phyloP scores from a whole-genome alignment of 1,140 invertebrate genomes.

The Gryon sp. region DNA sequence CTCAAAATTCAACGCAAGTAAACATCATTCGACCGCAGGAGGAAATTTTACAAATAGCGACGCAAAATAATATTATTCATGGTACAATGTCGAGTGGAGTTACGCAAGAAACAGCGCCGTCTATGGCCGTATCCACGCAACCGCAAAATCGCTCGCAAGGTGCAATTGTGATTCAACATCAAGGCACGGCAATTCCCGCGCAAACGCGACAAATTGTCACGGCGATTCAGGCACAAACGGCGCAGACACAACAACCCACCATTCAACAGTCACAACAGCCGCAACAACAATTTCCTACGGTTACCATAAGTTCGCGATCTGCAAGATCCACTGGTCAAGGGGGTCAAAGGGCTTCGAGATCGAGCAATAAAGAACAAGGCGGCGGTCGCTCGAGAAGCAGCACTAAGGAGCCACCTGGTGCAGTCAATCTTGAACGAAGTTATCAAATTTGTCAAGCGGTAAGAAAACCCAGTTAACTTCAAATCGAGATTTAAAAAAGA shows the following conservation, averaged over 20 bases:
- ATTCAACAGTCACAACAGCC: constrained; percentile 45
- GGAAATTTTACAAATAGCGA: constrained; percentile 68
- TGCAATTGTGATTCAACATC: constrained; percentile 74
- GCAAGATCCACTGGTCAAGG: constrained; percentile 78
- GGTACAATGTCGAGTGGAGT: constrained; percentile 51
- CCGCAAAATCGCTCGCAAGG: constrained; percentile 67
- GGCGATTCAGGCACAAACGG: constrained; percentile 67
- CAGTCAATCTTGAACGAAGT: constrained; percentile 94
- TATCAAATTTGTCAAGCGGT: constrained; percentile 98
- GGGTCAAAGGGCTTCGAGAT: constrained; percentile 76
- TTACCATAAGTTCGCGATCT: constrained; percentile 79
- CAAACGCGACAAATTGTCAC: constrained; percentile 73
- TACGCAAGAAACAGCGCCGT: constrained; percentile 54
- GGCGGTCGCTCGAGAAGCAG: constrained; percentile 79
- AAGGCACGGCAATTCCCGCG: constrained; percentile 43
- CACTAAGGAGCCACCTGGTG: constrained; percentile 89
- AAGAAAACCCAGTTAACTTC: no score
- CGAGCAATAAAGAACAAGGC: constrained; percentile 73
- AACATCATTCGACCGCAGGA: constrained; percentile 70
- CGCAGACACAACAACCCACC: constrained; percentile 42
- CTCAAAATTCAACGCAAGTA: constrained; percentile 67
- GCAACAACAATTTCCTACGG: constrained; percentile 70
- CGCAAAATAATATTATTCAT: constrained; percentile 60
- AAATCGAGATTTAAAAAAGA: no score
- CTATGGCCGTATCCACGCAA: constrained; percentile 63